A percentile compares a stretch with the other conserved stretches of the same genome.
These are phyloP conservation scores for Drosophila acutilabella DNA, from an alignment of 2,888 invertebrate genomes.

Conservation along the genomic window DNA sequence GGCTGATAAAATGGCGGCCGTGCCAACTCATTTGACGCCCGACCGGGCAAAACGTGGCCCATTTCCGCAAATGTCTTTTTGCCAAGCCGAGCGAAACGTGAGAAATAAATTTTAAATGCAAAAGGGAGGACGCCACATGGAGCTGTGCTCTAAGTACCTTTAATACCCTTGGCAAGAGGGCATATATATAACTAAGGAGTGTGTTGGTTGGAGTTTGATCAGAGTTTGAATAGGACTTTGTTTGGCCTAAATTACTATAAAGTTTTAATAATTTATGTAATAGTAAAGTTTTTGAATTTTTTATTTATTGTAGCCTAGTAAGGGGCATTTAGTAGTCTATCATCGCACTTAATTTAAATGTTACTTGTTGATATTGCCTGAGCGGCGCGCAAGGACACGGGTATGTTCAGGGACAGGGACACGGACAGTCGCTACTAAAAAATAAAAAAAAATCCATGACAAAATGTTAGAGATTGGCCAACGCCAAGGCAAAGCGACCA, in stretches of 20 bases:
- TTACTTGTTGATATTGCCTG: slow-evolving; percentile 66
- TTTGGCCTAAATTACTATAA: no score
- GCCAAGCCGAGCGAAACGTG: slow-evolving; percentile 54
- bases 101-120: slow-evolving; percentile 67
- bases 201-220: neutral
- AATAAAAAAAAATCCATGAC: slow-evolving; percentile 63
- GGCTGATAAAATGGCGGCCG: slow-evolving; percentile 53
- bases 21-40: slow-evolving; percentile 68
- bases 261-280: no score
- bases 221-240: no score
- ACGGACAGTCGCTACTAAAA: slow-evolving; percentile 30
- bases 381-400: slow-evolving; percentile 58
- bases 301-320: no score
- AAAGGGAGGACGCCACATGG: slow-evolving; percentile 32
- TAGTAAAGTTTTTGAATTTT: no score
- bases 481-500: slow-evolving; percentile 21
- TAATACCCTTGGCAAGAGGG: slow-evolving; percentile 20
- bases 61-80: slow-evolving; percentile 63
- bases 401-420: slow-evolving; percentile 37
- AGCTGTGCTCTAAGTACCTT: slow-evolving; percentile 24
- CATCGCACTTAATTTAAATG: neutral
- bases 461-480: slow-evolving; percentile 75
- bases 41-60: slow-evolving; percentile 57
- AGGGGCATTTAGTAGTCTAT: slow-evolving; percentile 15
- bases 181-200: neutral